phyloP scores from a whole-genome alignment of 2,113 vertebrate species.

The Alethe diademata region DNA sequence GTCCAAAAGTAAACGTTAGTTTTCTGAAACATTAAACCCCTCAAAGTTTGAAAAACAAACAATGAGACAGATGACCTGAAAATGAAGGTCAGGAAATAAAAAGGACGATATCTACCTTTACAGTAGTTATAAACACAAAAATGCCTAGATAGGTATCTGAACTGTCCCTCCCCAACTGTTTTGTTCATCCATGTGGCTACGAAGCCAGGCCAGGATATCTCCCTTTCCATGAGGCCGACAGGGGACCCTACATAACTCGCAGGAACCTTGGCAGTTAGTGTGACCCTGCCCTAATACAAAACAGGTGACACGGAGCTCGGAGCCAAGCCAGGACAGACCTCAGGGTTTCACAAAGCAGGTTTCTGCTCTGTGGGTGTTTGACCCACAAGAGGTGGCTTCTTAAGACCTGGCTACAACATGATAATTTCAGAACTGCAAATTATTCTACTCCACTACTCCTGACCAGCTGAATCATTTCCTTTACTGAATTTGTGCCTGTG shows the following conservation, averaged over 20 bases:
- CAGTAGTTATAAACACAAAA: not conserved
- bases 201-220: not conserved
- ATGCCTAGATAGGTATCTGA: not conserved
- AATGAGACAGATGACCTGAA: not conserved
- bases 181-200: not conserved
- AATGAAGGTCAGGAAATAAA: not conserved
- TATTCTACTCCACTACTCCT: not conserved
- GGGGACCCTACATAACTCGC: not conserved
- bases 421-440: not conserved
- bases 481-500: not conserved
- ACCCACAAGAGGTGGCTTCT: not conserved
- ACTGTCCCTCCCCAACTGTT: not conserved
- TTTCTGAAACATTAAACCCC: not conserved
- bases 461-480: not conserved
- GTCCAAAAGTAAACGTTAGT: not conserved
- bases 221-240: not conserved
- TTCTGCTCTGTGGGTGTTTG: not conserved
- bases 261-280: not conserved
- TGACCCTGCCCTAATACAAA: constrained; percentile 21
- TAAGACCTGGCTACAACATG: not conserved
- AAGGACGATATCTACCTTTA: not conserved
- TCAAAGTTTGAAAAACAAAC: not conserved
- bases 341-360: not conserved
- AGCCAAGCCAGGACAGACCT: not conserved
- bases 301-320: not conserved